Evolutionary conservation across 2,113 vertebrate genomes (phyloP).

Genomic region (Hyaena hyaena): DNA sequence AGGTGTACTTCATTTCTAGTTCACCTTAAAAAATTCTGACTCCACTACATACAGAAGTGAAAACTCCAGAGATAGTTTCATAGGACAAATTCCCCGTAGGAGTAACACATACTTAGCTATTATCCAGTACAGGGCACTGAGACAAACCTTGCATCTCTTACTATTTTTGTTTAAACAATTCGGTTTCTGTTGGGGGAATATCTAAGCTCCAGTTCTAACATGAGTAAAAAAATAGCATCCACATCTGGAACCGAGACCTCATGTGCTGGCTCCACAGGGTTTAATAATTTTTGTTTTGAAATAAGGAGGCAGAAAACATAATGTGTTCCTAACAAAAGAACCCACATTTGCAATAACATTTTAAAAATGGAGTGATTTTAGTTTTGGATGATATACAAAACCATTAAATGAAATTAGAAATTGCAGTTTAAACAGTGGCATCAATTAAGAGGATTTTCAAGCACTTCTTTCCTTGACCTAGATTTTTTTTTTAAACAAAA

Average conservation of each 20-base stretch:
- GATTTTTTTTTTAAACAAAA: not conserved
- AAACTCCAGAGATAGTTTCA: constrained; percentile 18
- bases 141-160: not conserved
- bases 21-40: constrained; percentile 34
- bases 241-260: constrained; percentile 83
- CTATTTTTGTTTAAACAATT: constrained; percentile 66
- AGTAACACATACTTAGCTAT: not conserved
- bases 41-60: not conserved
- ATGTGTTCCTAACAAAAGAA: constrained; percentile 46
- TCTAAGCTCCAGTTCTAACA: constrained; percentile 60
- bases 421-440: not conserved
- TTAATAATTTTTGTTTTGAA: constrained; percentile 56
- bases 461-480: not conserved
- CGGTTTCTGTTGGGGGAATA: constrained; percentile 71
- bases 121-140: not conserved
- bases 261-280: not conserved
- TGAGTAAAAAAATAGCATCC: constrained; percentile 56
- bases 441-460: not conserved
- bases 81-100: not conserved
- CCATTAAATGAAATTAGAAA: not conserved
- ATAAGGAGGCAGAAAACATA: constrained; percentile 20
- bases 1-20: not conserved
- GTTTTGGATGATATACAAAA: not conserved
- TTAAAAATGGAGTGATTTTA: constrained; percentile 27
- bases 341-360: not conserved